Base-by-base conservation (phyloP, 1,140 invertebrate genomes). In the Lethrus apterus region DNA sequence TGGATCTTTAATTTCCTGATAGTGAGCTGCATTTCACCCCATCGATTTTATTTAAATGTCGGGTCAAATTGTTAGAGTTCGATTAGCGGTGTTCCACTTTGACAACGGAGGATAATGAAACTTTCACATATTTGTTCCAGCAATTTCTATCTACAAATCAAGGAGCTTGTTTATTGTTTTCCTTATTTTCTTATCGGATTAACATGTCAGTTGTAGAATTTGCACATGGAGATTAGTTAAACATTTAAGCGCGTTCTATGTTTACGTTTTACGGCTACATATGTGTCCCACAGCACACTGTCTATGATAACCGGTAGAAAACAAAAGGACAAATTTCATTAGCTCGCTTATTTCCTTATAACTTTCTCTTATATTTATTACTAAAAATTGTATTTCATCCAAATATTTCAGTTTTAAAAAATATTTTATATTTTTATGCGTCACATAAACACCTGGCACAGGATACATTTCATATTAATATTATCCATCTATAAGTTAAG, bases 1-100 rank as follows among this genome's bases (percentile, higher is more conserved):
- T 43, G 48, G 48, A 50, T 50, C 48, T 50, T 50, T 50, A 50
- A 50, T 50, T 50, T 50, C 48, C 48, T 50, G 32, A 50, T 43
- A 44, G 29, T 26, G 33, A 26, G n/a, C 23, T 26, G 23, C 23
- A 26, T 7, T 26, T 26, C n/a, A 5, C 5, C 5, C 5, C 23
- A 26, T 26, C 23, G 23, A 26, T 26, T 26, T 26, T 26, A 26
- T 26, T 26, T n/a, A 26, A 26, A 26, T 26, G 23, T 26, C 23
- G 5, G 23, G 5, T 26, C 23, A n/a, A 26, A 26, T 26, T 26
- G 23, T 26, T 26, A 26, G 23, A 26, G 23, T 26, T 26, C 23
- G n/a, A 26, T 26, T 26, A 26, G 23, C 23, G n/a, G 23, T n/a
- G n/a, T 26, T 26, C 23, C 23, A n/a, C 23, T 26, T 26, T 26